These are phyloP conservation scores for Silurus lanzhouensis DNA, from an alignment of 2,797 vertebrate genomes.

Conservation along the genomic window DNA sequence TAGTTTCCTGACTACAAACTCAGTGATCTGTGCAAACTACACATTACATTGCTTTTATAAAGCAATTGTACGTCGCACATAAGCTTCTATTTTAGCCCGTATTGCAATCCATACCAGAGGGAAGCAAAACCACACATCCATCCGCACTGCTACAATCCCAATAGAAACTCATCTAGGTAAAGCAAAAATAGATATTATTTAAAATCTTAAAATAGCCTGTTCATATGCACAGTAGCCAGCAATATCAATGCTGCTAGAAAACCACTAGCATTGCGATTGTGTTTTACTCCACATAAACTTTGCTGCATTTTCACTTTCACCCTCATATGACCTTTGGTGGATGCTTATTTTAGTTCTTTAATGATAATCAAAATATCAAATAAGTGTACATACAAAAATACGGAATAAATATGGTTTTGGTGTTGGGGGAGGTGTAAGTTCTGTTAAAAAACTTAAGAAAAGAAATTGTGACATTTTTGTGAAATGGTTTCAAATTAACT, in stretches of 20 bases:
- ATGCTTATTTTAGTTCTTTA: not conserved
- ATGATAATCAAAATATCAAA: not conserved
- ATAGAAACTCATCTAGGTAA: not conserved
- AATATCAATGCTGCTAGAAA: not conserved
- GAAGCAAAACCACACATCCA: not conserved
- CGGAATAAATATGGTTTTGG: not conserved
- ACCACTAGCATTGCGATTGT: not conserved
- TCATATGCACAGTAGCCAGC: not conserved
- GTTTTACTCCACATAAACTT: not conserved
- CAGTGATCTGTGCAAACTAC: not conserved
- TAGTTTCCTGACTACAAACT: not conserved
- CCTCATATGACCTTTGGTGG: not conserved
- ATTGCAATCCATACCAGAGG: not conserved
- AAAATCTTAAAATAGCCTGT: not conserved
- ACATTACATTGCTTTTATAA: not conserved
- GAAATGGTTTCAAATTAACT: too few species aligned
- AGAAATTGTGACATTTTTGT: too few species aligned
- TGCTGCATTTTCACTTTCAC: not conserved
- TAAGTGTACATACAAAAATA: not conserved
- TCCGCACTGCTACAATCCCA: not conserved
- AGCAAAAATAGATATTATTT: not conserved
- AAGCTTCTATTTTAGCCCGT: not conserved
- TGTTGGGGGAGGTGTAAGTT: not conserved
- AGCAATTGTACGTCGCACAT: not conserved
- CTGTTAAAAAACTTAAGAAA: too few species aligned